Evolutionary conservation across 2,888 invertebrate species (phyloP).

Genomic region (Himalopsyche tibetana): DNA sequence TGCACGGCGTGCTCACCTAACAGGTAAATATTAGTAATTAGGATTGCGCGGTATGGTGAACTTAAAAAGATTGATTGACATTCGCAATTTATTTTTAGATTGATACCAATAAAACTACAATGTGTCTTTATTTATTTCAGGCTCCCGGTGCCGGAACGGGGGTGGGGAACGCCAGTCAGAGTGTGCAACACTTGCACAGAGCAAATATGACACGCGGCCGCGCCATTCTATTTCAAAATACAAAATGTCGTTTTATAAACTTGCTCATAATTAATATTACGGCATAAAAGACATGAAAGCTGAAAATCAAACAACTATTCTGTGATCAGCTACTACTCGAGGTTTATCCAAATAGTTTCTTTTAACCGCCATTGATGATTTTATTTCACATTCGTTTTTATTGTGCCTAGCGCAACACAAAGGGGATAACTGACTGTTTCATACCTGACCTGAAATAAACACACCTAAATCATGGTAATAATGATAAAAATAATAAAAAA

Average conservation of each 20-base stretch:
- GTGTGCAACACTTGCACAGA: slow-evolving; percentile 58
- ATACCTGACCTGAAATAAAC: too few relatives aligned
- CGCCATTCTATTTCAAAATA: slow-evolving; percentile 31
- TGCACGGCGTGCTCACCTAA: slow-evolving; percentile 77
- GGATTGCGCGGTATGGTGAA: too few relatives aligned
- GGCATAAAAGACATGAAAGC: background rate
- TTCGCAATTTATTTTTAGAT: background rate
- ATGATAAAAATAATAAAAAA: too few relatives aligned
- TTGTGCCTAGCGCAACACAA: too few relatives aligned
- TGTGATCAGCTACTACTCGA: too few relatives aligned
- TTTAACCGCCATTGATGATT: too few relatives aligned
- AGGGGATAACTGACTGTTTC: too few relatives aligned
- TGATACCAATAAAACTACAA: background rate
- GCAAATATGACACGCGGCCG: slow-evolving; percentile 51
- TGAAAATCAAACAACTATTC: too few relatives aligned
- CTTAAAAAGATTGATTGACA: background rate
- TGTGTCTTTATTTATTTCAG: slow-evolving; percentile 44
- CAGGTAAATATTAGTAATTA: slow-evolving; percentile 48
- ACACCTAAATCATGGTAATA: too few relatives aligned
- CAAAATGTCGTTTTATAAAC: slow-evolving; percentile 11
- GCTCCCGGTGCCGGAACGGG: slow-evolving; percentile 61
- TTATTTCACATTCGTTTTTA: too few relatives aligned
- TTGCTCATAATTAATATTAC: background rate
- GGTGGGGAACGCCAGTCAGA: slow-evolving; percentile 60
- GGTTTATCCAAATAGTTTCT: too few relatives aligned